phyloP scores from a whole-genome alignment of 2,888 invertebrate genomes.

The Philereme transversata region DNA sequence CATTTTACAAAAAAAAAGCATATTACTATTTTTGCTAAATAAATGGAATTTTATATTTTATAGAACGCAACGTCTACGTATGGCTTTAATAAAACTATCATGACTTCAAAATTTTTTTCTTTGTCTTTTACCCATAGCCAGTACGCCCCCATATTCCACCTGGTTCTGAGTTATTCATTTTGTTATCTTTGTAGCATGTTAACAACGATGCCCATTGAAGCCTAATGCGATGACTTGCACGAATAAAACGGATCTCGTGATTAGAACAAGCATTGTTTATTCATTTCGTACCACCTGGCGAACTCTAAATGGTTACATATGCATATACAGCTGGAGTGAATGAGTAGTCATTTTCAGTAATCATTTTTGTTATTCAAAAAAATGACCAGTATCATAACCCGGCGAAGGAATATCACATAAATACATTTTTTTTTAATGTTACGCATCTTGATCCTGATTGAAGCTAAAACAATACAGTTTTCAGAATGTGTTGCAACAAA shows the following conservation, averaged over 20 bases:
- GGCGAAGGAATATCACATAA: no score
- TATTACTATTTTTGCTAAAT: no score
- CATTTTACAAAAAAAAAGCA: no score
- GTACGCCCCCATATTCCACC: slow-evolving; percentile 49
- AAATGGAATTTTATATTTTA: no score
- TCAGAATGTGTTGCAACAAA: no score
- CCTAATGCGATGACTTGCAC: slow-evolving; percentile 60
- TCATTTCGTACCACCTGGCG: slow-evolving; percentile 46
- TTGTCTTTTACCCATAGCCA: slow-evolving; percentile 5
- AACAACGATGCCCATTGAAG: slow-evolving; percentile 59
- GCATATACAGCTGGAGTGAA: slow-evolving; percentile 18
- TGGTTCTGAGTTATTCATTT: slow-evolving; percentile 53
- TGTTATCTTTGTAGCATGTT: slow-evolving; percentile 54
- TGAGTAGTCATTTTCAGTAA: slow-evolving; percentile 11
- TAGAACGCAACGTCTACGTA: no score
- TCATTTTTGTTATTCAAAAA: no score
- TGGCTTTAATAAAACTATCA: no score
- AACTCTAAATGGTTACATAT: slow-evolving; percentile 21
- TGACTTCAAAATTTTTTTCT: neutral
- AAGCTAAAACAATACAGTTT: no score
- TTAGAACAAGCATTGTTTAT: slow-evolving; percentile 69
- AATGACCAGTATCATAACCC: no score
- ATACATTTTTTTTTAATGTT: no score
- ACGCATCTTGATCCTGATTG: no score
- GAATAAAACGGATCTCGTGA: slow-evolving; percentile 60